These are phyloP conservation scores for Chironomus tepperi DNA, from an alignment of 1,140 invertebrate species.

Conservation along the genomic window DNA sequence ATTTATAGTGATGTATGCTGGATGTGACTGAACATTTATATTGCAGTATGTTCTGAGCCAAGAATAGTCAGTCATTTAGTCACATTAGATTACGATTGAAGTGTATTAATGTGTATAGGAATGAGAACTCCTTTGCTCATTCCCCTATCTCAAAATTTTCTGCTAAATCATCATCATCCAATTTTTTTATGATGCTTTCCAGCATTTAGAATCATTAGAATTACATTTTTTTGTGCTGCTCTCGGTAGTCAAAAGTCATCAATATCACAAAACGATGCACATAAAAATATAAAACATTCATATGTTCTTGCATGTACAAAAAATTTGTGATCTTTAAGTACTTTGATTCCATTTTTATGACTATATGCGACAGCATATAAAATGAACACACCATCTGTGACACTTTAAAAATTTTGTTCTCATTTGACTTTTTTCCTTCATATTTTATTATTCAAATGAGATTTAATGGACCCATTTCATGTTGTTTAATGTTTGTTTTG, in stretches of 20 bases:
- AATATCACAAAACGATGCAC: no score
- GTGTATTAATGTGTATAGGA: neutral
- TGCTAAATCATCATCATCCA: no score
- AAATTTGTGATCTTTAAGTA: neutral
- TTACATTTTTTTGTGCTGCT: no score
- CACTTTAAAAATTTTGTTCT: neutral
- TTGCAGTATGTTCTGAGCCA: neutral
- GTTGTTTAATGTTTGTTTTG: neutral
- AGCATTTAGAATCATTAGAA: no score
- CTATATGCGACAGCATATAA: neutral
- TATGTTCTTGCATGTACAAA: no score
- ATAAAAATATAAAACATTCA: no score
- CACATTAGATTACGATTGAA: conserved; percentile 13
- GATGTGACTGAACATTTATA: neutral
- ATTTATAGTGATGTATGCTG: neutral
- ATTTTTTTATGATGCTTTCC: no score
- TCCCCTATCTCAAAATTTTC: no score
- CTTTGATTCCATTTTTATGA: neutral
- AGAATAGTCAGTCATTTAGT: neutral
- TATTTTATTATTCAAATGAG: conserved; percentile 23
- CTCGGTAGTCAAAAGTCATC: no score
- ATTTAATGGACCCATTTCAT: conserved; percentile 22
- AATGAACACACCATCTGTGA: neutral
- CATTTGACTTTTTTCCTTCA: neutral
- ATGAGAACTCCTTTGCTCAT: no score